Base-by-base conservation (phyloP, 2,888 invertebrate genomes). In the Pristionchus arcanus region DNA sequence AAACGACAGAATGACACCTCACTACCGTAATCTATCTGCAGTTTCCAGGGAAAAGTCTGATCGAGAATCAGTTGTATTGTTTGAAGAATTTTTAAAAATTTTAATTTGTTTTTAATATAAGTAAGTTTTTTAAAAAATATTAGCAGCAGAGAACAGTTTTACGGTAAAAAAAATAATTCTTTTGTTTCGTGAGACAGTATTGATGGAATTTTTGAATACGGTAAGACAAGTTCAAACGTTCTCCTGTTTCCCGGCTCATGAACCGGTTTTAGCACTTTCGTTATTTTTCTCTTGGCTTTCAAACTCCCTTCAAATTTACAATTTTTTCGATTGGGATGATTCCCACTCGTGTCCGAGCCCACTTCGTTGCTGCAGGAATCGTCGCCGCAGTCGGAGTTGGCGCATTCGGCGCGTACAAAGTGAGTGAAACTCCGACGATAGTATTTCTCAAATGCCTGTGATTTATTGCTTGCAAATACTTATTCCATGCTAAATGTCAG, bases 331-430 rank as follows among this genome's bases (percentile, higher is more conserved):
- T 31, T 55, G 31, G 55, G 31, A 85, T 85, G 84, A 19, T 85
- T 31, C 59, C 84, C 37, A n/a, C 55, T 59, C 55, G 59, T n/a
- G 55, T 85, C 21, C 59, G 59, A 21, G 84, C 59, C 2, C 84
- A 85, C 34, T 9, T 63, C 34, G 84, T 85, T 59, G 59, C 59
- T 16, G 59, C 59, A 13, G 59, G 59, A 31, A 31, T 55, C 59
- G 59, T 85, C 11, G 21, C 84, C 16, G 21, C 59, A 11, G 59
- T 63, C 16, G 25, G 55, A 21, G 59, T 37, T 15, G 84, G 55
- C 84, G 84, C 84, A 2, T 85, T 31, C 84, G 84, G 84, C 55
- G 25, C 25, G 7, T 55, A 31, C 59, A 85, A 55, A 59, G 84
- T 85, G 25, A 59, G 59, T 21, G 13, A 9, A 34, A 3, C 25